Base-by-base conservation (phyloP, 2,797 vertebrate genomes). In the Oreochromis grahami region DNA sequence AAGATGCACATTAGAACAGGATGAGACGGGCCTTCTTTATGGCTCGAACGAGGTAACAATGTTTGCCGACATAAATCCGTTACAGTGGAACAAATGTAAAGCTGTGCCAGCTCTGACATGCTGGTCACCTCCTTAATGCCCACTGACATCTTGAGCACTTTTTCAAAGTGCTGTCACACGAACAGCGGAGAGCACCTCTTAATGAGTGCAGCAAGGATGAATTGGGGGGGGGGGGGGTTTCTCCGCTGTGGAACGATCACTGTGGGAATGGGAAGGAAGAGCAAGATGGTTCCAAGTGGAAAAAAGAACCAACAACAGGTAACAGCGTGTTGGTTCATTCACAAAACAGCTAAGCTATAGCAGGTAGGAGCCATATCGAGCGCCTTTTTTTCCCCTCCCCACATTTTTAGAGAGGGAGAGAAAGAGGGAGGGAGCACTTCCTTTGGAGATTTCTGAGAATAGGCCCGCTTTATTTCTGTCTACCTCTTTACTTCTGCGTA, bases 371-470 rank as follows among this genome's bases (percentile, higher is more conserved):
- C 77, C 58, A 7, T 21, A 85, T 86, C 7, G 29, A 88, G 81
- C 2, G 3, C 13, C 55, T 86, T 87, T 83, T 48, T n/a, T 0
- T 2, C 0, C 8, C 26, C 52, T 83, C 52, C 84, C 60, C 72
- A 51, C 45, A 7, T 82, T 91, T 87, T 84, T 50, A 83, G 78
- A 88, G 80, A 56, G 84, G 29, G 19, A 80, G 80, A 82, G 79
- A 76, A 77, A 76, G 53, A 34, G 52, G 43, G 43, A 77, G 55
- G 8, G 76, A 43, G 74, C 56, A 76, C 82, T 86, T 88, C 82
- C 81, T 93, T 85, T 89, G 86, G 87, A 90, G 78, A 88, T 89
- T 83, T 92, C 85, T 84, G 81, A 89, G 90, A 92, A 91, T 63
- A 86, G 81, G 83, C 19, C 43, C 17, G 8, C 88, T 89, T 91